Conservation (phyloP, 2,888 invertebrate genomes). For the Platycheirus albimanus region DNA sequence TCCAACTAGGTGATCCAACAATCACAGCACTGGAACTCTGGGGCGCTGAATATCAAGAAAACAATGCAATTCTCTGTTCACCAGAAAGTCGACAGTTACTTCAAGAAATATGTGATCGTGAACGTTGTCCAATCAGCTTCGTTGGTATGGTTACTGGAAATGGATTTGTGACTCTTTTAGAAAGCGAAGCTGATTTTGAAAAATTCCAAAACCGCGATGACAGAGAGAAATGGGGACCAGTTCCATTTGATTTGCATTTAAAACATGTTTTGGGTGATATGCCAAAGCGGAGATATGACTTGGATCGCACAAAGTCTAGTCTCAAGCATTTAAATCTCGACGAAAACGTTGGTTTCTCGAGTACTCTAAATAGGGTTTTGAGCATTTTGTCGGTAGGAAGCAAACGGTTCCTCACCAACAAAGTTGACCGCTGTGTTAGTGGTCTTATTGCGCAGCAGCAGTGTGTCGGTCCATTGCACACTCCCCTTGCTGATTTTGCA, state of each 20-base stretch:
- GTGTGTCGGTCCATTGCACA: slow-evolving; percentile 98
- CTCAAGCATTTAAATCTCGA: slow-evolving; percentile 82
- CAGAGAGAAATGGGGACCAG: slow-evolving; percentile 82
- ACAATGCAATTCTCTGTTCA: slow-evolving; percentile 93
- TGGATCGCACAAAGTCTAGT: slow-evolving; percentile 79
- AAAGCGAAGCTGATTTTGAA: slow-evolving; percentile 84
- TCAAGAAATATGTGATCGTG: slow-evolving; percentile 90
- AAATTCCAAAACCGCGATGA: slow-evolving; percentile 80
- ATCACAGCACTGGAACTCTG: slow-evolving; percentile 96
- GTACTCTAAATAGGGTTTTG: slow-evolving; percentile 87
- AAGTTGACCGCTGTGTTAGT: slow-evolving; percentile 97
- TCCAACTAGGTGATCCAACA: slow-evolving; percentile 97
- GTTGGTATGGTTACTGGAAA: slow-evolving; percentile 96
- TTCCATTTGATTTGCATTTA: slow-evolving; percentile 94
- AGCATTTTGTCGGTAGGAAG: slow-evolving; percentile 95
- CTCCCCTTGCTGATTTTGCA: slow-evolving; percentile 97
- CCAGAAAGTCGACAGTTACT: slow-evolving; percentile 87
- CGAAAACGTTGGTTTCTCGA: slow-evolving; percentile 77
- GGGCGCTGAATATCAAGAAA: slow-evolving; percentile 99
- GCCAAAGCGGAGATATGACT: slow-evolving; percentile 88
- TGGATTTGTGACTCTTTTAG: slow-evolving; percentile 89
- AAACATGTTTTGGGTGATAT: slow-evolving; percentile 93
- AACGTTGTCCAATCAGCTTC: slow-evolving; percentile 95
- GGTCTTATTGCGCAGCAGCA: slow-evolving; percentile 98
- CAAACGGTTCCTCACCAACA: slow-evolving; percentile 97